phyloP scores from a whole-genome alignment of 2,797 vertebrate genomes.

The Adrianichthys oophorus region DNA sequence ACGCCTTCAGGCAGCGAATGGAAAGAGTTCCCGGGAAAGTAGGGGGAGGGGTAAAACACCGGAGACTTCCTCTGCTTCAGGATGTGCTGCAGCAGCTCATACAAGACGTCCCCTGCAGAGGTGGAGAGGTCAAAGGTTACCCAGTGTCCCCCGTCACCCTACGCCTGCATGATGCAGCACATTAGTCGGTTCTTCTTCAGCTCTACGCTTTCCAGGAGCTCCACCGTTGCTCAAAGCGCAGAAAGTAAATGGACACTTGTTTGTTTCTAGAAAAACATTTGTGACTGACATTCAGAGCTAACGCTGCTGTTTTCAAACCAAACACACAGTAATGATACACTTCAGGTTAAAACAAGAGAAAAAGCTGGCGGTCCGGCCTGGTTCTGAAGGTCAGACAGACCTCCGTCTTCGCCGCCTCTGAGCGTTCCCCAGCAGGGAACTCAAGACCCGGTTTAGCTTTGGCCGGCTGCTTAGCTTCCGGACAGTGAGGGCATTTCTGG shows the following conservation, averaged over 20 bases:
- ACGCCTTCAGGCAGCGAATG: slow-evolving; percentile 85
- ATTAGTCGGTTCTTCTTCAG: slow-evolving; percentile 14
- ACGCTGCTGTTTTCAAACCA: too few species aligned
- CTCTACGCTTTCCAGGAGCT: slow-evolving; percentile 34
- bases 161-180: slow-evolving; percentile 5
- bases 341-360: too few species aligned
- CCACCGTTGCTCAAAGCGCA: background rate
- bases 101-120: slow-evolving; percentile 90
- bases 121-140: slow-evolving; percentile 45
- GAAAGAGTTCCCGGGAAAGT: slow-evolving; percentile 89
- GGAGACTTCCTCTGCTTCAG: slow-evolving; percentile 93
- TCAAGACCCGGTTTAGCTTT: too few species aligned
- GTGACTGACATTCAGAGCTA: background rate
- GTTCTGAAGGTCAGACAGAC: too few species aligned
- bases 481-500: too few species aligned
- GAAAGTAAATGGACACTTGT: background rate
- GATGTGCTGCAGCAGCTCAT: slow-evolving; percentile 97
- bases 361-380: too few species aligned
- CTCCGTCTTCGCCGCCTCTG: too few species aligned
- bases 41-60: slow-evolving; percentile 84
- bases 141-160: background rate
- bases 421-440: too few species aligned
- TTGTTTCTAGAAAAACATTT: slow-evolving; percentile 15
- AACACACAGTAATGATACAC: too few species aligned
- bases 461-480: too few species aligned